phyloP scores from a whole-genome alignment of 2,797 vertebrate species.

The Poeciliopsis turneri region DNA sequence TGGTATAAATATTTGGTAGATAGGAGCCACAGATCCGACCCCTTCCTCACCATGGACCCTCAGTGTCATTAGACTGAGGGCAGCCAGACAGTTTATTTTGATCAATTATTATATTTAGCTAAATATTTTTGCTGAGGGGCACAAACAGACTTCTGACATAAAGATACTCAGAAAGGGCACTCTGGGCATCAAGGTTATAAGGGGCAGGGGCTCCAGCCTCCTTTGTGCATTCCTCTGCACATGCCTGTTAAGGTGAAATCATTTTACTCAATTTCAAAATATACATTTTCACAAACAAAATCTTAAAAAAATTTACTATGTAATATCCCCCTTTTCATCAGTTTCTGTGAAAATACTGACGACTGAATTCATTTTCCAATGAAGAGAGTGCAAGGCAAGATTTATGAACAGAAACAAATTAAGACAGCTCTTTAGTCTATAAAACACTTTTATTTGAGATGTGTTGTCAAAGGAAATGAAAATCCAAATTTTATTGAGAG shows the following conservation, averaged over 20 bases:
- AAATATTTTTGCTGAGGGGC: no score
- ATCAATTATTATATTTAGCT: no score
- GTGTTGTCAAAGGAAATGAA: slow-evolving; percentile 33
- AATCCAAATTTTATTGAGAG: slow-evolving; percentile 28
- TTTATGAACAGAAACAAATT: slow-evolving; percentile 34
- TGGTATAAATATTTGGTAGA: no score
- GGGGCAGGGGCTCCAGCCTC: no score
- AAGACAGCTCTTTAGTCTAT: slow-evolving; percentile 35
- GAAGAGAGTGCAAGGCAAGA: slow-evolving; percentile 36
- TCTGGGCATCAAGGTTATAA: no score
- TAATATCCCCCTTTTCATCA: slow-evolving; percentile 29
- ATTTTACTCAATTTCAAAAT: background rate
- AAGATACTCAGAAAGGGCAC: no score
- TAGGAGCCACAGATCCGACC: no score
- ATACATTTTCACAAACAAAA: background rate
- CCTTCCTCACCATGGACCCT: no score
- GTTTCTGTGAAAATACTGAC: slow-evolving; percentile 32
- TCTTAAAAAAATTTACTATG: slow-evolving; percentile 9
- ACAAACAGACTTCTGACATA: no score
- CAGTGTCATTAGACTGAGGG: no score
- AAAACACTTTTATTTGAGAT: slow-evolving; percentile 23
- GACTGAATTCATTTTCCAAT: slow-evolving; percentile 43
- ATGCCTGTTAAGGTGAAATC: background rate
- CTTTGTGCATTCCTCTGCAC: no score
- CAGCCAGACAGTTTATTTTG: no score